Evolutionary conservation across 2,888 invertebrate species (phyloP).

Genomic region (Parnassius smintheus): DNA sequence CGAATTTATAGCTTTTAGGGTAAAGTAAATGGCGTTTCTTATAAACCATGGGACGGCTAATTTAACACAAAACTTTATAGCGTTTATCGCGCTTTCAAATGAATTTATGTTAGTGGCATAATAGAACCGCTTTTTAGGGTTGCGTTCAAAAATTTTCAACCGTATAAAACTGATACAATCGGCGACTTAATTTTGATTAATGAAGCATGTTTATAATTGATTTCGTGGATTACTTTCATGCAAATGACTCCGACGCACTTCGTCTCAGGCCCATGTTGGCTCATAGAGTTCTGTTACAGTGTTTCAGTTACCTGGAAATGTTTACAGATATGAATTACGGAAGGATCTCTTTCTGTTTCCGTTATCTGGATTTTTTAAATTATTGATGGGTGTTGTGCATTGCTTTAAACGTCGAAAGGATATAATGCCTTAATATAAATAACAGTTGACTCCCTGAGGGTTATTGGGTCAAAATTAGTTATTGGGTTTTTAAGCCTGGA

Average conservation of each 20-base stretch:
- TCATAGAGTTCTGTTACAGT: too few species aligned
- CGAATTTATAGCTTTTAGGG: constrained; percentile 26
- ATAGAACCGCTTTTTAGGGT: constrained; percentile 17
- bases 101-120: constrained; percentile 22
- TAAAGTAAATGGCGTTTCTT: constrained; percentile 26
- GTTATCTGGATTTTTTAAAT: too few species aligned
- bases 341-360: too few species aligned
- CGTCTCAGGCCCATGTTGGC: too few species aligned
- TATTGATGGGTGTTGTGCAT: too few species aligned
- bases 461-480: too few species aligned
- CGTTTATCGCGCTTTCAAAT: constrained; percentile 25
- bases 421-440: too few species aligned
- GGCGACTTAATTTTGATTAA: constrained; percentile 5
- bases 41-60: constrained; percentile 26
- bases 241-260: background rate
- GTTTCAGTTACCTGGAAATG: too few species aligned
- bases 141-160: constrained; percentile 11
- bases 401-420: too few species aligned
- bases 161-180: constrained; percentile 9
- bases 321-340: too few species aligned
- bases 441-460: too few species aligned
- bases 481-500: too few species aligned
- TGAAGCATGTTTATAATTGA: background rate
- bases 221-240: background rate
- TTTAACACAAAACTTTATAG: constrained; percentile 26